A percentile compares a stretch with the other conserved stretches of the same genome.
phyloP scores from a whole-genome alignment of 2,113 vertebrate genomes.

The Psephotus haematonotus region DNA sequence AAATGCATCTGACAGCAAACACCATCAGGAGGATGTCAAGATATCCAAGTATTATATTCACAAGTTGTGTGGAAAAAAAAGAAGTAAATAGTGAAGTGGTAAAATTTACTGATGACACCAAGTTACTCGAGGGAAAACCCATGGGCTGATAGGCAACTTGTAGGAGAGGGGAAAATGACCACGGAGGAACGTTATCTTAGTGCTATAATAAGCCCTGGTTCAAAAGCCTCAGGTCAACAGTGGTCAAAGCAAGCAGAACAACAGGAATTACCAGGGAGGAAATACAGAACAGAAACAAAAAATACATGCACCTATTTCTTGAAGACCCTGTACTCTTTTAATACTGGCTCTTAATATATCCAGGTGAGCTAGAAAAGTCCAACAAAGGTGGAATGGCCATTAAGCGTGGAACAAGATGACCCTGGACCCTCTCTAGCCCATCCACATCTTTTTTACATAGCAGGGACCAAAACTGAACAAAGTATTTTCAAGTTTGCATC shows the following conservation, averaged over 20 bases:
- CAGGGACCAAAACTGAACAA: not conserved
- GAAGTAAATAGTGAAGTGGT: not conserved
- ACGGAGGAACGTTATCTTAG: not conserved
- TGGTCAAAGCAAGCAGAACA: not conserved
- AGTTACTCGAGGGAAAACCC: not conserved
- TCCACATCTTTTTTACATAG: not conserved
- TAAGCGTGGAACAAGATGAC: not conserved
- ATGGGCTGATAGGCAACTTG: not conserved
- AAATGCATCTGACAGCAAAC: accelerated
- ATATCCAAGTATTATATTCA: no score
- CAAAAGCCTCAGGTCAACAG: not conserved
- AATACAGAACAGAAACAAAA: not conserved
- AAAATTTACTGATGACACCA: no score
- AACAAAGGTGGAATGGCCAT: not conserved
- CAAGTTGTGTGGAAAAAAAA: not conserved
- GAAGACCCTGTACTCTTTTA: not conserved
- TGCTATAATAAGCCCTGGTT: not conserved
- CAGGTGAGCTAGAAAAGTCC: not conserved
- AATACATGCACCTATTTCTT: not conserved
- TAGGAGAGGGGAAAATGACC: not conserved
- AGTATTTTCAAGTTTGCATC: not conserved
- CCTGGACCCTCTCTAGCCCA: not conserved
- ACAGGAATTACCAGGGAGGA: not conserved
- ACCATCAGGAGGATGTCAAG: not conserved
- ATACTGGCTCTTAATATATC: not conserved